Base-by-base conservation (phyloP, 2,888 invertebrate genomes). In the Dorcus hopei region DNA sequence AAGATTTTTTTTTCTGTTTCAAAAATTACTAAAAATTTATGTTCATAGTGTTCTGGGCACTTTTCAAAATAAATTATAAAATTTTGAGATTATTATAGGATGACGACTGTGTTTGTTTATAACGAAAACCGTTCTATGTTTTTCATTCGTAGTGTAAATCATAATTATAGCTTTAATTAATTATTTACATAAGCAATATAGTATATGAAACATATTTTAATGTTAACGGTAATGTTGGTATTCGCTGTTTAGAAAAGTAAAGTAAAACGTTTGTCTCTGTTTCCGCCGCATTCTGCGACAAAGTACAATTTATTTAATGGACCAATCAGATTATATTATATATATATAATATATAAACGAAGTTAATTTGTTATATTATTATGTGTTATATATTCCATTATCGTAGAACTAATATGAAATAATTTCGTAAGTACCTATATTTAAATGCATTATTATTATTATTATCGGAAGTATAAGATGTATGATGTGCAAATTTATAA, bases 301-400 rank as follows among this genome's bases (percentile, higher is more conserved):
- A 63, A 70, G 71, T 71, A 71, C 71, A 71, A 71, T 71, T 72
- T 68, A 61, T 70, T 71, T 69, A 63, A 68, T 57, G 72, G 72
- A 72, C 72, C 70, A 70, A 70, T 61, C 59, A 62, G 62, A 65
- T 63, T 61, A 60, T 59, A 54, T 54, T 57, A 60, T 64, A 33
- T 54, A 59, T 62, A 59, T 6, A 42, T 16, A 14, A 11, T 49
- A 49, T 23, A 49, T 14, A 9, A 14, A 26, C 33, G 49, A 49
- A 38, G 8, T 19, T 49, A 49, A 26, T 38, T 49, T 49, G 33
- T 49, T 33, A 14, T 49, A 19, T 45, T 45, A 63, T 64, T 65
- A 62, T 65, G 55, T 63, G 63, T 65, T 65, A 63, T 59, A 55
- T 58, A 61, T 61, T 59, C 57, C 48, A 45, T 45, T 45, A 45